Base-by-base conservation (phyloP, 2,888 invertebrate species). In the Cosmia trapezina region DNA sequence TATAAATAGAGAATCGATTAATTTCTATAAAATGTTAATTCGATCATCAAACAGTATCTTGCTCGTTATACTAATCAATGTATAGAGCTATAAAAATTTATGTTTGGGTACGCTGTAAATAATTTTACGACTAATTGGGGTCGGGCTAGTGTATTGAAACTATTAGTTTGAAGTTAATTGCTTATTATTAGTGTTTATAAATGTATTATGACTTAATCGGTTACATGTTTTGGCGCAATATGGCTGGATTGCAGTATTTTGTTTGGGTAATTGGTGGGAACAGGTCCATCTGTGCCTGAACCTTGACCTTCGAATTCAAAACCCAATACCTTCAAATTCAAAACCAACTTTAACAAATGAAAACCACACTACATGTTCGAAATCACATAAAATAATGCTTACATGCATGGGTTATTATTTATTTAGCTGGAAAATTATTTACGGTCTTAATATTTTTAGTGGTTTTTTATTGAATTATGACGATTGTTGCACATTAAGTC, bases 21-120 rank as follows among this genome's bases (percentile, higher is more conserved):
- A 94, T 95, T 94, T 93, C 92, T 92, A 93, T 93, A 93, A 90
- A 94, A 94, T 94, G 93, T 94, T 94, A 95, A 95, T 94, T 94
- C 89, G 90, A 91, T 93, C 94, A 91, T 95, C 94, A 94, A 94
- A 94, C 92, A 93, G 94, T 93, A 93, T 92, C 85, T 83, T 86
- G 90, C 90, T 94, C 93, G 94, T 95, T 95, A 94, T 90, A 92
- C 92, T 95, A 94, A 95, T 95, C 94, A 94, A 93, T 92, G 93
- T 92, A 92, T 93, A 89, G 93, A 90, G 91, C 90, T 87, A 91
- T 94, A 94, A 94, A 94, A 90, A 90, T 93, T 93, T 92, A 93
- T 92, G 89, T 89, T 86, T 85, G 87, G 84, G 84, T 88, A 86
- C 86, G 91, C 91, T 90, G 87, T 93, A 93, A 92, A 94, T 94